phyloP scores from a whole-genome alignment of 2,888 invertebrate genomes.

The Heteropelma amictum region DNA sequence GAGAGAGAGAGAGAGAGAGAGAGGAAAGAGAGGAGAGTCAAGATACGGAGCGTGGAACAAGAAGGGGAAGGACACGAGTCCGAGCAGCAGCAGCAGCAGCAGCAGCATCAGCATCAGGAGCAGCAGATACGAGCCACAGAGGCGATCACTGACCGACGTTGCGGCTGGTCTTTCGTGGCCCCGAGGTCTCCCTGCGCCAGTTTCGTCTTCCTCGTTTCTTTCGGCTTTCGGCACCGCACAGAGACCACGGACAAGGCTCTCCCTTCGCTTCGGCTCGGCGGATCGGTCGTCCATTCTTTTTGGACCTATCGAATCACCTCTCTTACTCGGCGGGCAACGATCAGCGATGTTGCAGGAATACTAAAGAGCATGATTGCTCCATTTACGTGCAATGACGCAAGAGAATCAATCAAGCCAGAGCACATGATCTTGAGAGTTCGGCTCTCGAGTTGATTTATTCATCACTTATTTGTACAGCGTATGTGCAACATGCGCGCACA shows the following conservation, averaged over 20 bases:
- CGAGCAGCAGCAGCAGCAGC: slow-evolving; percentile 61
- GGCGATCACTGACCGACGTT: slow-evolving; percentile 69
- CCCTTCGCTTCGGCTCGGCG: slow-evolving; percentile 11
- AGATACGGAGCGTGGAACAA: slow-evolving; percentile 34
- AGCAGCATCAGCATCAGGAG: slow-evolving; percentile 59
- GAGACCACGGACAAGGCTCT: slow-evolving; percentile 33
- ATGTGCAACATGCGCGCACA: slow-evolving; percentile 39
- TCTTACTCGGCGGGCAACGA: slow-evolving; percentile 58
- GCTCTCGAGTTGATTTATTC: slow-evolving; percentile 50
- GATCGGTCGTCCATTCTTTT: slow-evolving; percentile 45
- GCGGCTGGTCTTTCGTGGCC: slow-evolving; percentile 66
- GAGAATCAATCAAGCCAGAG: slow-evolving; percentile 51
- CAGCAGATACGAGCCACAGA: slow-evolving; percentile 53
- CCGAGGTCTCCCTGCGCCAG: slow-evolving; percentile 24
- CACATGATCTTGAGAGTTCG: slow-evolving; percentile 34
- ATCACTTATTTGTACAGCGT: slow-evolving; percentile 56
- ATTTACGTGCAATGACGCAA: slow-evolving; percentile 55
- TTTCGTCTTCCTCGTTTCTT: slow-evolving; percentile 46
- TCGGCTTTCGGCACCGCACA: slow-evolving; percentile 66
- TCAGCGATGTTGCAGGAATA: slow-evolving; percentile 51
- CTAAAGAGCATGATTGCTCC: slow-evolving; percentile 57
- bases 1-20: too few relatives aligned
- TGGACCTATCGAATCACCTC: slow-evolving; percentile 52
- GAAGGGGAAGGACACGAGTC: slow-evolving; percentile 59
- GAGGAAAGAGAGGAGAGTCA: slow-evolving; percentile 34